Conservation (phyloP, 2,888 invertebrate species). For the Cyrtodaria siliqua region DNA sequence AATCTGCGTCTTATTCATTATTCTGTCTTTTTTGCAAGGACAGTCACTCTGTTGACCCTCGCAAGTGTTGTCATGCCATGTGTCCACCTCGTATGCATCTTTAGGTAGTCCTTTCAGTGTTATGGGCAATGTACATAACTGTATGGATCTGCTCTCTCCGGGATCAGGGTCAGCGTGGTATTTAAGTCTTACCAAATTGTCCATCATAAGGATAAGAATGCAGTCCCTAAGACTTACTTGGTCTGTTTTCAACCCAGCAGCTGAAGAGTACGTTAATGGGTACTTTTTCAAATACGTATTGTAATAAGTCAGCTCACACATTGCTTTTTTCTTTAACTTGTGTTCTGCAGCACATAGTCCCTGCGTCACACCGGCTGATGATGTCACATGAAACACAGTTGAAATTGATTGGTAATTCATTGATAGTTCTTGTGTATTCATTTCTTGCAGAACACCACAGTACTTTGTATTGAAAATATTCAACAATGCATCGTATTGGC, state of each 20-base stretch:
- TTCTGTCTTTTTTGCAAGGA: slow-evolving; percentile 5
- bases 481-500: no score
- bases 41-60: neutral
- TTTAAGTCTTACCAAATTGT: slow-evolving; percentile 24
- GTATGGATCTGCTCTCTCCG: slow-evolving; percentile 13
- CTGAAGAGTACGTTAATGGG: slow-evolving; percentile 12
- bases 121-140: slow-evolving; percentile 28
- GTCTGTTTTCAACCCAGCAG: neutral
- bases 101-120: slow-evolving; percentile 25
- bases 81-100: slow-evolving; percentile 1
- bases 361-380: slow-evolving; percentile 13
- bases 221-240: slow-evolving; percentile 9
- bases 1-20: neutral
- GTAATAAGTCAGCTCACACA: slow-evolving; percentile 18
- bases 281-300: slow-evolving; percentile 22
- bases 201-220: slow-evolving; percentile 11
- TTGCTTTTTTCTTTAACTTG: slow-evolving; percentile 12
- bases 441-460: no score
- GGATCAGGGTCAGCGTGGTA: slow-evolving; percentile 23
- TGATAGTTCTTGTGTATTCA: no score
- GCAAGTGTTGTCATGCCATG: slow-evolving; percentile 15
- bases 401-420: no score
- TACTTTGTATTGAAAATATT: no score
- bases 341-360: slow-evolving; percentile 29
- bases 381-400: slow-evolving; percentile 24